Evolutionary conservation across 2,797 vertebrate genomes (phyloP), one percentile per base, ranked within the genome.

Genomic region (Alexandromys oeconomus): DNA sequence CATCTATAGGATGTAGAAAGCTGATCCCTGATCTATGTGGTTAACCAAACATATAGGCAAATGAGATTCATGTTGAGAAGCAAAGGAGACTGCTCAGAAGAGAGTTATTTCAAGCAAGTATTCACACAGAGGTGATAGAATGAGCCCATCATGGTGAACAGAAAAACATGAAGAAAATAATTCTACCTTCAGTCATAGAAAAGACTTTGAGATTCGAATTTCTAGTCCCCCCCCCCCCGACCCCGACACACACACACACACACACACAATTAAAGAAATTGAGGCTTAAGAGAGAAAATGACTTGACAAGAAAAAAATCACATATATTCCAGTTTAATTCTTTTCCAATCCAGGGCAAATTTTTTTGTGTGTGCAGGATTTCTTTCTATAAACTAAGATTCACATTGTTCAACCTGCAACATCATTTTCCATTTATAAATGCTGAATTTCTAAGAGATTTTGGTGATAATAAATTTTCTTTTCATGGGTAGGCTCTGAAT

Each of bases 391-490:
- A 48, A 6, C 29, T 91, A 77, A 91, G 25, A 63, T 43, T 93
- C 15, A 63, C 27, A 17, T 61, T 85, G 29, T 40, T 43, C 23
- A 46, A 40, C 19, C 2, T 11, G 77, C 57, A 54, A 43, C 25
- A 85, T 85, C 29, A 40, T 25, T 48, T 91, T 10, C 57, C 51
- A 63, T 92, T 54, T 63, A 25, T 80, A 79, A 86, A 89, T 85
- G 9, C 15, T 85, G 73, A 97, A 43, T 63, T 65, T 37, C 54
- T 71, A 89, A 81, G 54, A 73, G 23, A 63, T 92, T 89, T 90
- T 65, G 25, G 57, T 63, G 31, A 31, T 81, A 46, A 69, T 93
- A 81, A 89, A 80, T 27, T 34, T 65, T 86, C 31, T 65, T 78
- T 54, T 51, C 31, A 31, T 93, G 43, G 5, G 3, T 3, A 87